Evolutionary conservation across 2,888 invertebrate genomes (phyloP), one percentile per base, ranked within the genome.

Genomic region (Alloplasta piceator): DNA sequence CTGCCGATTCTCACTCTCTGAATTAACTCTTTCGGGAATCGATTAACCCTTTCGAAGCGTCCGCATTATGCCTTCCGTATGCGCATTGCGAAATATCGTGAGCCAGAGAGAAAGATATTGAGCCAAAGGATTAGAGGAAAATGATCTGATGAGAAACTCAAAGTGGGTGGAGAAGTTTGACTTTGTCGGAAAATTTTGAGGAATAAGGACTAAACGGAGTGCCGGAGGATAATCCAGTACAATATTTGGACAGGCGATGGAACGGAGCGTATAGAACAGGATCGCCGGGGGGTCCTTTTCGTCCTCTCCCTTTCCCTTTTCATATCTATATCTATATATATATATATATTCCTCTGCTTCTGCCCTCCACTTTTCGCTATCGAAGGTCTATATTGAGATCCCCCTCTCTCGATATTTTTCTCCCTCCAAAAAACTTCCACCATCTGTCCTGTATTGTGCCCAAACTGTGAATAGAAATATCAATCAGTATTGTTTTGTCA

Each of bases 201-300:
- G 80, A 74, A 82, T 82, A 80, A 84, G 81, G 26, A 78, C 77
- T 84, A 84, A 82, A 66, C 73, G 78, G 3, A 26, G 26, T 60
- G 56, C 48, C 41, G 70, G 39, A 64, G 73, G 64, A 82, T 78
- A 78, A 82, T 83, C 77, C 73, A 36, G 50, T 73, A 80, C 82
- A 85, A 85, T 85, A 84, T 85, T 85, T 85, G 74, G 85, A 85
- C 85, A 84, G 82, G 80, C 72, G 72, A 56, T 66, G 78, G 67
- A 77, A 83, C 78, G 46, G 36, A 55, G 67, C 52, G 55, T 82
- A 70, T 77, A 72, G 78, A 56, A 63, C 48, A 4, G 41, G 58
- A 26, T 72, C 64, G 79, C 75, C 26, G 64, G 71, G 82, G 80
- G 77, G 78, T 79, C 78, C 66, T 43, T 16, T 41, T 74, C 26